These are phyloP conservation scores for Vanessa tameamea DNA, from an alignment of 1,140 invertebrate genomes.

Conservation along the genomic window DNA sequence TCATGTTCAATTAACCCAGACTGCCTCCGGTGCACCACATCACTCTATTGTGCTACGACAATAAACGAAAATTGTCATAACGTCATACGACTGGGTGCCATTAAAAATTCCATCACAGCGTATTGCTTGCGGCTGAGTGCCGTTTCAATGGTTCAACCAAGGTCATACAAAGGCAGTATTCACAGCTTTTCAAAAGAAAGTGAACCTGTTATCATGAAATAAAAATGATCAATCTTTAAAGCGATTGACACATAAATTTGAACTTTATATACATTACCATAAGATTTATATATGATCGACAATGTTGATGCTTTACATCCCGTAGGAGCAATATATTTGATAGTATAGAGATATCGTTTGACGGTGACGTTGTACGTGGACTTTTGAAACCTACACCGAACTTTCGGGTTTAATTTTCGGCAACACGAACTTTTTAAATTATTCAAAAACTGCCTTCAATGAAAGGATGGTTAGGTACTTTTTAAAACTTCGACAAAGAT, in stretches of 20 bases:
- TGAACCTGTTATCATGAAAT: slow-evolving; percentile 3
- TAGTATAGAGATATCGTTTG: background rate
- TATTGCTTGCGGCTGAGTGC: slow-evolving; percentile 49
- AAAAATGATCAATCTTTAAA: slow-evolving; percentile 6
- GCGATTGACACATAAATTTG: background rate
- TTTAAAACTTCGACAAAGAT: background rate
- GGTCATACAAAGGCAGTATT: slow-evolving; percentile 59
- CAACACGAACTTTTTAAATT: background rate
- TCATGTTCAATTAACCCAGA: slow-evolving; percentile 57
- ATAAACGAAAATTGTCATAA: slow-evolving; percentile 69
- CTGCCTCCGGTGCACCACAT: slow-evolving; percentile 31
- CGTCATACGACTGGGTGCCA: slow-evolving; percentile 51
- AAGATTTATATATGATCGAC: background rate
- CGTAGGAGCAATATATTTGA: background rate
- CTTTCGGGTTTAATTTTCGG: slow-evolving; percentile 11
- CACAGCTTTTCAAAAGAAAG: slow-evolving; percentile 51
- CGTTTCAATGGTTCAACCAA: slow-evolving; percentile 46
- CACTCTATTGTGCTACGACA: slow-evolving; percentile 49
- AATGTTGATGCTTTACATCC: background rate
- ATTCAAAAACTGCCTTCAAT: slow-evolving; percentile 2
- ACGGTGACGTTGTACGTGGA: slow-evolving; percentile 1
- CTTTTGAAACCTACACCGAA: background rate
- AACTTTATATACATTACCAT: background rate
- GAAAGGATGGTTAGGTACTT: slow-evolving; percentile 1
- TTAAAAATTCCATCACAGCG: slow-evolving; percentile 70